Base-by-base conservation (phyloP, 2,113 vertebrate species). In the Aix galericulata region DNA sequence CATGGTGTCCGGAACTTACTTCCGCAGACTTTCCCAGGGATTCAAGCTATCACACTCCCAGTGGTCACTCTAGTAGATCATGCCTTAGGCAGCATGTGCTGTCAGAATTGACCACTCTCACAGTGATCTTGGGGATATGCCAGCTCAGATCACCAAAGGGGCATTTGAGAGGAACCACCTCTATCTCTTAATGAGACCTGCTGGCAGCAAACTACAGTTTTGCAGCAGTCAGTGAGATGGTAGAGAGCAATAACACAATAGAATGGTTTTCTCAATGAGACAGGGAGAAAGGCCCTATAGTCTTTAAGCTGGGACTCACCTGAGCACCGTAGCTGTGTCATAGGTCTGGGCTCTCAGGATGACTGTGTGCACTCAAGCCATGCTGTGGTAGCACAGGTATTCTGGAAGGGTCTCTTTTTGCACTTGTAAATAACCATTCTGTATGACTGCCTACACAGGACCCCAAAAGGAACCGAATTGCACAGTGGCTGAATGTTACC, bases 391-490 rank as follows among this genome's bases (percentile, higher is more conserved):
- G 23, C 50, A 58, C 78, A 32, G 46, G 42, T 56, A 52, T 12
- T 38, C 75, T 79, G 16, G 38, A 76, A 42, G 44, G 40, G 13
- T 74, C 8, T 36, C 23, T 59, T 69, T 73, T 38, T 59, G 36
- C 9, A 18, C 59, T 48, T 34, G 22, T 26, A 88, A 76, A 46
- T 88, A 82, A 85, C 42, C 52, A 0, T 13, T 62, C 31, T 82
- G 56, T 69, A 2, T 42, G 91, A 16, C 38, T 80, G 23, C 32
- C 78, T 74, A 12, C 60, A 38, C 84, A 97, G 96, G 93, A 97
- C 62, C 94, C 97, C 60, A 93, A 40, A 66, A 89, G 93, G n/a
- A 97, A 97, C 48, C 64, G 75, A 48, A 96, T 96, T 77, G 94
- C 90, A 6, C 95, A 95, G 64, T 97, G 97, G 96, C 75, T 93